These are phyloP conservation scores for Sternotherus odoratus DNA, from an alignment of 2,797 vertebrate genomes.

Conservation along the genomic window DNA sequence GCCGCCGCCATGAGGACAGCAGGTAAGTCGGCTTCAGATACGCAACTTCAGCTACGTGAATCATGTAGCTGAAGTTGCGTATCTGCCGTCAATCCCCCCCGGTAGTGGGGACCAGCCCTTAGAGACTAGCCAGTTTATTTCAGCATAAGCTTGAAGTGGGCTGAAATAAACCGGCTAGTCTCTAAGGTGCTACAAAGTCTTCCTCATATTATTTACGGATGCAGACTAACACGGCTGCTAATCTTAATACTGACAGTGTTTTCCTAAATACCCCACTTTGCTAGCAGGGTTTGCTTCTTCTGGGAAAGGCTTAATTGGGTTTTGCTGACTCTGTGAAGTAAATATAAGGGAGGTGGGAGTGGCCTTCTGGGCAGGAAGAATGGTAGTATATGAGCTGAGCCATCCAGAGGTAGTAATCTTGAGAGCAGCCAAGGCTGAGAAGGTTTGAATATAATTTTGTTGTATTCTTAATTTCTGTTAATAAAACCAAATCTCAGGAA, in stretches of 20 bases:
- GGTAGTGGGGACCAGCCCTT: too few relatives aligned
- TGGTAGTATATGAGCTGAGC: background rate
- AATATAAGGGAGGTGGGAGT: background rate
- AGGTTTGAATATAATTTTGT: background rate
- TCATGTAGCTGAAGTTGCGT: too few relatives aligned
- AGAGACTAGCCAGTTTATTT: too few relatives aligned
- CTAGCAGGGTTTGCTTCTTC: background rate
- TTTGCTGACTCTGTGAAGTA: background rate
- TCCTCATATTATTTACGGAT: too few relatives aligned
- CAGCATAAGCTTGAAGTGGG: too few relatives aligned
- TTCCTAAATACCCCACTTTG: background rate
- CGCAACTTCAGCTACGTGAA: too few relatives aligned
- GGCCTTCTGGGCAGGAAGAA: background rate
- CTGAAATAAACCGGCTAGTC: too few relatives aligned
- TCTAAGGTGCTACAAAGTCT: too few relatives aligned
- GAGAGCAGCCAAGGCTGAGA: background rate
- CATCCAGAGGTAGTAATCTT: background rate
- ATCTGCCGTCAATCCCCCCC: too few relatives aligned
- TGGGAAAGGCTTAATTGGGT: background rate
- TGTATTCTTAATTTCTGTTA: constrained; percentile 3
- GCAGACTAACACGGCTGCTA: too few relatives aligned
- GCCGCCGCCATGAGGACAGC: too few relatives aligned
- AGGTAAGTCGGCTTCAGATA: too few relatives aligned
- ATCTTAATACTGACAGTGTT: background rate
- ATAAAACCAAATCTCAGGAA: background rate